These are phyloP conservation scores for Stenotaenia linearis DNA, from an alignment of 2,888 invertebrate genomes.

Conservation along the genomic window DNA sequence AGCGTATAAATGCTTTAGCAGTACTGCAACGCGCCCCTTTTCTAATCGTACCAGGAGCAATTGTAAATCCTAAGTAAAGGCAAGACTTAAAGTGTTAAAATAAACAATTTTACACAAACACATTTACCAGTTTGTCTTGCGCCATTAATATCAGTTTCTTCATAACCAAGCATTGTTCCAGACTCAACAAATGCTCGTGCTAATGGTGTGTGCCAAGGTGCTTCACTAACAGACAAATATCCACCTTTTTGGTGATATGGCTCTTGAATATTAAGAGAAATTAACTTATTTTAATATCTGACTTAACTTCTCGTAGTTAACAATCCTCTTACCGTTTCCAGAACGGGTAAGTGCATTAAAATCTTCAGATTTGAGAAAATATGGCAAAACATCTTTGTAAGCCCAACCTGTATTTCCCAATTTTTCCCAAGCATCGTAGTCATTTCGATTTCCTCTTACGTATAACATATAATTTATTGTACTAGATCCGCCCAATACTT, in stretches of 20 bases:
- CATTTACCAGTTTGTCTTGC: slow-evolving; percentile 69
- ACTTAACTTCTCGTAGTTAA: too few relatives aligned
- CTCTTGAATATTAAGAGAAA: too few relatives aligned
- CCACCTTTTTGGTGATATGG: slow-evolving; percentile 52
- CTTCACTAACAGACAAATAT: slow-evolving; percentile 75
- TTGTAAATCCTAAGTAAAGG: slow-evolving; percentile 65
- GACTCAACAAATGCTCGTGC: slow-evolving; percentile 75
- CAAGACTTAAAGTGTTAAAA: too few relatives aligned
- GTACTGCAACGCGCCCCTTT: slow-evolving; percentile 87
- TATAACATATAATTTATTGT: slow-evolving; percentile 52
- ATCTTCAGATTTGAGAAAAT: slow-evolving; percentile 49
- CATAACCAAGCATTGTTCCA: slow-evolving; percentile 74
- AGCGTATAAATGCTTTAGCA: slow-evolving; percentile 77
- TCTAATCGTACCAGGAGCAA: slow-evolving; percentile 78
- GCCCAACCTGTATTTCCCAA: slow-evolving; percentile 50
- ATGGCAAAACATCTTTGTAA: slow-evolving; percentile 50
- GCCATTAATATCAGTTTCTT: slow-evolving; percentile 77
- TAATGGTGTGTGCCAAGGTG: slow-evolving; percentile 78
- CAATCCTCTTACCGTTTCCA: slow-evolving; percentile 33
- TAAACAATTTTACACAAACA: background rate
- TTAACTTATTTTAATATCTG: too few relatives aligned
- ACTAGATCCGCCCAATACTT: slow-evolving; percentile 50
- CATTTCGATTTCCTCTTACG: slow-evolving; percentile 49
- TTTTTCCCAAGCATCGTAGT: slow-evolving; percentile 49
- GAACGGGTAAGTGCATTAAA: background rate